These are phyloP conservation scores for Neoarius graeffei DNA, from an alignment of 2,113 vertebrate genomes.

Conservation along the genomic window DNA sequence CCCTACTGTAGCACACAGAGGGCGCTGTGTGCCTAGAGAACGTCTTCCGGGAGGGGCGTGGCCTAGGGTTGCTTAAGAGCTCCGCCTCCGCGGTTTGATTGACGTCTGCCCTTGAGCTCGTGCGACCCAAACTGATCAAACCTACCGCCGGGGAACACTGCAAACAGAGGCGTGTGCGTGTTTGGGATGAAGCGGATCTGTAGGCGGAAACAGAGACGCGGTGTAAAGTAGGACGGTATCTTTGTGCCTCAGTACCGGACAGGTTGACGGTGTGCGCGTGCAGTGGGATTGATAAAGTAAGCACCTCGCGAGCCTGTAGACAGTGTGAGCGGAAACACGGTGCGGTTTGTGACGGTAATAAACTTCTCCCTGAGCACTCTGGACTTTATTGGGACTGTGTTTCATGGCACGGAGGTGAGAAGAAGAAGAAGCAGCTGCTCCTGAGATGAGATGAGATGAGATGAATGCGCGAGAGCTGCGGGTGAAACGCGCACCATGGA, in stretches of 20 bases:
- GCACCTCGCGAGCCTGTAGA: neutral
- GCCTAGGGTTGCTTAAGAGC: neutral
- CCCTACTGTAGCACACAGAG: neutral
- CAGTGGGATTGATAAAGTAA: neutral
- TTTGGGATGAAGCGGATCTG: neutral
- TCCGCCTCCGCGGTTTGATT: slow-evolving; percentile 41
- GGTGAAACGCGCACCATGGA: slow-evolving; percentile 25
- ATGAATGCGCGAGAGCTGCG: neutral
- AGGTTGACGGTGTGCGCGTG: neutral
- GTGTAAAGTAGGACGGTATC: neutral
- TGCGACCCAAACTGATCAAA: slow-evolving; percentile 1
- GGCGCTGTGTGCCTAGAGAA: neutral
- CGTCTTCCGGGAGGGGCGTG: slow-evolving; percentile 2
- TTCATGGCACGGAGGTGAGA: neutral
- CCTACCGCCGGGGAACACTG: neutral
- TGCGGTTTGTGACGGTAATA: neutral
- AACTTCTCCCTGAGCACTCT: neutral
- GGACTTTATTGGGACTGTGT: neutral
- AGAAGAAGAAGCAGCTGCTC: too few species aligned
- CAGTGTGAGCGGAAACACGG: too few species aligned
- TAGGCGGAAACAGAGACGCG: neutral
- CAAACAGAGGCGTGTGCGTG: neutral
- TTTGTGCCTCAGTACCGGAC: neutral
- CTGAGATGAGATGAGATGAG: neutral
- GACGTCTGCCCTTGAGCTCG: slow-evolving; percentile 56